Base-by-base conservation (phyloP, 2,113 vertebrate genomes). In the Perca fluviatilis region DNA sequence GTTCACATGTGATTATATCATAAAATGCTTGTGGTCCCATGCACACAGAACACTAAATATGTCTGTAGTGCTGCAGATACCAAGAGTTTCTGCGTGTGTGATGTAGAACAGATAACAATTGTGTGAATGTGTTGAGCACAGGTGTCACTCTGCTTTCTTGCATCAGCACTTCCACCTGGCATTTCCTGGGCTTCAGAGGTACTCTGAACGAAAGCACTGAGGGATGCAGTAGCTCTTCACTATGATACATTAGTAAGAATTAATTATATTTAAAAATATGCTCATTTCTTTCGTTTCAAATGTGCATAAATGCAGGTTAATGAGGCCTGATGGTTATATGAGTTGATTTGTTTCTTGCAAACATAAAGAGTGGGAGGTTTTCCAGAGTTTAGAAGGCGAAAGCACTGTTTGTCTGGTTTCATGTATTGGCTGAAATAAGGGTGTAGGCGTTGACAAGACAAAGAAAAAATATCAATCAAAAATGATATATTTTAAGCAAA, bases 311-410 rank as follows among this genome's bases (percentile, higher is more conserved):
- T 82, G 33, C 51, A 73, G 19, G 78, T 78, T 74, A 66, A 87
- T 75, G 77, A 84, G 80, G 70, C 60, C 66, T 69, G 79, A 78
- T 21, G 71, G 51, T 78, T 72, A 66, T 56, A 12, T 8, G 54
- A 73, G 61, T 57, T 67, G 82, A 87, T 83, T 76, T 87, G 88
- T 91, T 88, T 87, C 80, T 50, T 86, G 84, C 79, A 88, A 91
- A 90, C 82, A 85, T 78, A 85, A 81, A 83, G 85, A 83, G 74
- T 75, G 71, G 70, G 78, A 86, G 77, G 56, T 67, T 86, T 80
- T 77, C 23, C 47, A 70, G 63, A 80, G 66, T 70, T 80, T 43
- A 82, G 53, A 76, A 40, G 49, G 43, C 69, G 40, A 75, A 18
- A 77, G 62, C 36, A 5, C 51, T 33, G 33, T 10, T 40, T 56